Evolutionary conservation across 2,888 invertebrate genomes (phyloP).

Genomic region (Diarsia rubi): DNA sequence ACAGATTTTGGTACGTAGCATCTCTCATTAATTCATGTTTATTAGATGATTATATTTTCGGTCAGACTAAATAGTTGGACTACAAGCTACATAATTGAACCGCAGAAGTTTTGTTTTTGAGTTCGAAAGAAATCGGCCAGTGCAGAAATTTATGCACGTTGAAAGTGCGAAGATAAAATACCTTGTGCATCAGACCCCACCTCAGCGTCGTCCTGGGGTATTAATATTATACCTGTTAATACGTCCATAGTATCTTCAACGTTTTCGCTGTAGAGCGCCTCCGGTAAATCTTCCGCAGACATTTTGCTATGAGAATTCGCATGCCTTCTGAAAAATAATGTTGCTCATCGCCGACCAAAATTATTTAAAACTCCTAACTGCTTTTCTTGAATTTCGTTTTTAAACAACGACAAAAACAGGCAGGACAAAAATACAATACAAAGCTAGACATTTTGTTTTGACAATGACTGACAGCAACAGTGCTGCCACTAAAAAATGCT

Average conservation of each 20-base stretch:
- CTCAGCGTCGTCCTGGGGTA: slow-evolving; percentile 21
- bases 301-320: slow-evolving; percentile 20
- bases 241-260: not conserved
- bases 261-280: slow-evolving; percentile 9
- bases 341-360: not conserved
- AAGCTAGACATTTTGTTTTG: too few relatives aligned
- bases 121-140: not conserved
- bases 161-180: slow-evolving; percentile 22
- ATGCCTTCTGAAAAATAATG: not conserved
- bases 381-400: not conserved
- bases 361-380: not conserved
- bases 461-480: too few relatives aligned
- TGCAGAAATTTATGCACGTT: not conserved
- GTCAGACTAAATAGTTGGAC: not conserved
- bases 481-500: too few relatives aligned
- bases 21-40: not conserved
- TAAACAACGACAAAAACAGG: not conserved
- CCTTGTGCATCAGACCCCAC: slow-evolving; percentile 23
- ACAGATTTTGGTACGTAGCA: not conserved
- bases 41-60: not conserved
- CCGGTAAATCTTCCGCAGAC: slow-evolving; percentile 29
- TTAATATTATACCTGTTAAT: slow-evolving; percentile 43
- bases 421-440: too few relatives aligned
- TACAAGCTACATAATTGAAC: not conserved
- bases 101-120: not conserved